A percentile compares a stretch with the other conserved stretches of the same genome.
These are phyloP conservation scores for Taurulus bubalis DNA, from an alignment of 2,113 vertebrate genomes.

Conservation along the genomic window DNA sequence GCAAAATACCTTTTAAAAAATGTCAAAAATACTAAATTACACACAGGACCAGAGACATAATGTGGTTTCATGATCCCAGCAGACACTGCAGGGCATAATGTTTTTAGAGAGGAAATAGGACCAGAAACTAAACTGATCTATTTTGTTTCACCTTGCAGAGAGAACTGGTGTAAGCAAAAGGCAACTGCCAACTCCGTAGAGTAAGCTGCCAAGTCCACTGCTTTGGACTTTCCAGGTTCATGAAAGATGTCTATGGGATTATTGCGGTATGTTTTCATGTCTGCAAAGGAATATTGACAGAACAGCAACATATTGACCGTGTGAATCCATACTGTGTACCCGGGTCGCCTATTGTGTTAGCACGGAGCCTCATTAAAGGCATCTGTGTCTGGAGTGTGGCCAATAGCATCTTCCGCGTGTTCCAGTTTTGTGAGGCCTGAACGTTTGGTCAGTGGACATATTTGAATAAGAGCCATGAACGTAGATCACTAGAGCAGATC, in stretches of 20 bases:
- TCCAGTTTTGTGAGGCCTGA: conserved; percentile 37
- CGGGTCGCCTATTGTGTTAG: conserved; percentile 30
- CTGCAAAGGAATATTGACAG: neutral
- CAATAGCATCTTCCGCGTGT: conserved; percentile 57
- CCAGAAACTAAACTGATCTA: neutral
- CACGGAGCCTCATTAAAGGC: conserved; percentile 29
- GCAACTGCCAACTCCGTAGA: conserved; percentile 18
- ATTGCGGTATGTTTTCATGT: conserved; percentile 13
- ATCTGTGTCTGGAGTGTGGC: conserved; percentile 40
- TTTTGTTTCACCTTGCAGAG: conserved; percentile 11
- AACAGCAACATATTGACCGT: conserved; percentile 9
- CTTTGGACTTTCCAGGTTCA: conserved; percentile 22
- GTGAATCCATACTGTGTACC: conserved; percentile 3
- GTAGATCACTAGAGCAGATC: conserved; percentile 25
- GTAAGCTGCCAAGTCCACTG: conserved; percentile 26
- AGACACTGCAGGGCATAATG: neutral
- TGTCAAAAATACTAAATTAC: neutral
- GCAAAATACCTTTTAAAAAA: neutral
- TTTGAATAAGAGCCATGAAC: conserved; percentile 40
- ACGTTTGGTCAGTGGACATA: conserved; percentile 44
- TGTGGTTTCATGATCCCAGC: neutral
- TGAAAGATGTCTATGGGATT: neutral
- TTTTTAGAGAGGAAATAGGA: neutral
- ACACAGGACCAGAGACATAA: neutral
- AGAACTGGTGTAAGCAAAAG: conserved; percentile 30